Conservation (phyloP, 2,113 vertebrate species). For the Myotis lucifugus region DNA sequence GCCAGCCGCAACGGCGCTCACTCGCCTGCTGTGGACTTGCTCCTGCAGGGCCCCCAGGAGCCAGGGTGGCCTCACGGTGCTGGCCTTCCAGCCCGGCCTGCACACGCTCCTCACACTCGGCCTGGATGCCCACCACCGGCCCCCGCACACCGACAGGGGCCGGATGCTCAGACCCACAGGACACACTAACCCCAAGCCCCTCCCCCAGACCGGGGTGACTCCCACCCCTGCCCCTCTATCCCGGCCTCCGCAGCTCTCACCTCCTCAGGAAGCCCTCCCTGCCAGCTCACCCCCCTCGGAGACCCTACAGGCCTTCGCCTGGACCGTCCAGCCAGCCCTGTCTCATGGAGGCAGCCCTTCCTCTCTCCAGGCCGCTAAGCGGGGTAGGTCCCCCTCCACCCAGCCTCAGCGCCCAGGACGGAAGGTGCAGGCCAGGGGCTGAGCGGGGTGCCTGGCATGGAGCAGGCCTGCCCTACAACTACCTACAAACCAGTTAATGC, state of each 20-base stretch:
- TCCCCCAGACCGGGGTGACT: rapidly evolving
- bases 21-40: background rate
- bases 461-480: background rate
- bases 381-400: background rate
- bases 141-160: too few species aligned
- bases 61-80: rapidly evolving
- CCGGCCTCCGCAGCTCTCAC: background rate
- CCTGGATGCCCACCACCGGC: rapidly evolving
- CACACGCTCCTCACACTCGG: rapidly evolving
- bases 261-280: background rate
- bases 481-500: background rate
- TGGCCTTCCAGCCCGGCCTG: background rate
- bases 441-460: rapidly evolving
- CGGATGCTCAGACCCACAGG: background rate
- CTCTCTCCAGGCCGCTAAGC: background rate
- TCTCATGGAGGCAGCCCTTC: background rate
- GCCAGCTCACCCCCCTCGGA: background rate
- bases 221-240: background rate
- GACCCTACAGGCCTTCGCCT: background rate
- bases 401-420: background rate
- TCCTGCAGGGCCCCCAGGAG: too few species aligned
- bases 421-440: background rate
- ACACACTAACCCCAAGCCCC: background rate
- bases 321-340: background rate
- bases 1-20: too few species aligned